phyloP scores from a whole-genome alignment of 2,113 vertebrate genomes.

The Rhizomys pruinosus region DNA sequence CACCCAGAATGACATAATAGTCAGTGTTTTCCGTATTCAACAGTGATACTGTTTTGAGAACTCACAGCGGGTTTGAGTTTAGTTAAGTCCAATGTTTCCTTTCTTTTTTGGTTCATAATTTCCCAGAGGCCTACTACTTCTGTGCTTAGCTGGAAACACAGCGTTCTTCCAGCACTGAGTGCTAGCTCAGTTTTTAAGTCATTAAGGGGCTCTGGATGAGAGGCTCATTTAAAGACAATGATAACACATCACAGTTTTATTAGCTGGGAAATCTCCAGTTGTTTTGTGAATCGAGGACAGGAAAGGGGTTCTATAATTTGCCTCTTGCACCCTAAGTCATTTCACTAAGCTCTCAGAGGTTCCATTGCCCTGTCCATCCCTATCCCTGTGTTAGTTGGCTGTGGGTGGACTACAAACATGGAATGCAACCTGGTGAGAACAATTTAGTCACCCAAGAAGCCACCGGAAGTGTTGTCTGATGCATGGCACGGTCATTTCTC shows the following conservation, averaged over 20 bases:
- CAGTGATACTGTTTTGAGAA: conserved; percentile 66
- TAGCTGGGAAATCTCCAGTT: conserved; percentile 36
- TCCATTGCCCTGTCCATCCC: background rate
- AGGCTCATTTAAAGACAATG: conserved; percentile 14
- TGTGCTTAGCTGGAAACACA: conserved; percentile 38
- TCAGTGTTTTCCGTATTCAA: conserved; percentile 69
- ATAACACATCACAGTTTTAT: conserved; percentile 4
- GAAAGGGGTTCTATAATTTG: background rate
- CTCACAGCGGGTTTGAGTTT: conserved; percentile 72
- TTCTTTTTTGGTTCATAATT: conserved; percentile 71
- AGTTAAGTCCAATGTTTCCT: conserved; percentile 67
- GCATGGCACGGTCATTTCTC: background rate
- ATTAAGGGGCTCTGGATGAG: background rate
- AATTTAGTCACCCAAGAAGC: background rate
- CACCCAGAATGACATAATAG: conserved; percentile 78
- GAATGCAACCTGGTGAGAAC: background rate
- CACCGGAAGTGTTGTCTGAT: background rate
- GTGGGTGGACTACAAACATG: background rate
- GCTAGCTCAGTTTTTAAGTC: background rate
- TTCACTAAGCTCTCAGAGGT: background rate
- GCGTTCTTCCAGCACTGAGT: background rate
- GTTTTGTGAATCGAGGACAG: conserved; percentile 30
- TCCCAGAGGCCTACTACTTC: conserved; percentile 57
- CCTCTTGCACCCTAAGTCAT: background rate
- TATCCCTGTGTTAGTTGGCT: background rate